Percentiles rank a stretch among this genome's conserved stretches.
These are phyloP conservation scores for Caenorhabditis imperialis DNA, from an alignment of 2,888 invertebrate species.

Conservation along the genomic window DNA sequence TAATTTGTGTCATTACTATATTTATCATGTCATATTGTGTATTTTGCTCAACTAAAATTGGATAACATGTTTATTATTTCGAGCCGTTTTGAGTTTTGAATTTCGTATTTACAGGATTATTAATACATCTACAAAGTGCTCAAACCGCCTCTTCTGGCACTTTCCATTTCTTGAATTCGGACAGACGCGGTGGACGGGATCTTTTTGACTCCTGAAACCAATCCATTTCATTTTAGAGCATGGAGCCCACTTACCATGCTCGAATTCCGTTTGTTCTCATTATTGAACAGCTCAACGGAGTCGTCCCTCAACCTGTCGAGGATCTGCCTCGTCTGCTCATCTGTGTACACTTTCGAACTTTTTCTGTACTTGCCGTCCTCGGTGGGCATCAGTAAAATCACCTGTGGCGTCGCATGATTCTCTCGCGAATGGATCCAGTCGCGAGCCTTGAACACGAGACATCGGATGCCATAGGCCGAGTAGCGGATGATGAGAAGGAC, in stretches of 20 bases:
- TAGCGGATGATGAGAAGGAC: slow-evolving; percentile 56
- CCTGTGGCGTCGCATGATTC: slow-evolving; percentile 58
- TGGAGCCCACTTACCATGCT: slow-evolving; percentile 2
- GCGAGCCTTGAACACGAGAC: slow-evolving; percentile 58
- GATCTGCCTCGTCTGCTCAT: slow-evolving; percentile 58
- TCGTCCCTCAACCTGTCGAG: slow-evolving; percentile 57
- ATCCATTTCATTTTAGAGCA: background rate
- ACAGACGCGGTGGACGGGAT: slow-evolving; percentile 25
- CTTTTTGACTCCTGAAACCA: slow-evolving; percentile 18
- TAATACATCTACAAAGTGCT: background rate
- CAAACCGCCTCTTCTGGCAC: slow-evolving; percentile 45
- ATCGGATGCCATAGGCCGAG: slow-evolving; percentile 62
- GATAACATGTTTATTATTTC: no score
- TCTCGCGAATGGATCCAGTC: slow-evolving; percentile 62
- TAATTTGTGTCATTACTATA: no score
- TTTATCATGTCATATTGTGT: no score
- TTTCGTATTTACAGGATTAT: no score
- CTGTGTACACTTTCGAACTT: slow-evolving; percentile 56
- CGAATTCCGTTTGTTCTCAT: no score
- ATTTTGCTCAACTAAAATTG: no score
- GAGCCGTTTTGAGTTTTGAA: no score
- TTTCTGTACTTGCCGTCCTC: slow-evolving; percentile 61
- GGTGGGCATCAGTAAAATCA: slow-evolving; percentile 67
- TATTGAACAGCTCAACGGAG: slow-evolving; percentile 60
- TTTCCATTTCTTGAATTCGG: slow-evolving; percentile 41